A percentile compares a stretch with the other conserved stretches of the same genome.
phyloP scores from a whole-genome alignment of 2,113 vertebrate species.

The Isurus oxyrinchus region DNA sequence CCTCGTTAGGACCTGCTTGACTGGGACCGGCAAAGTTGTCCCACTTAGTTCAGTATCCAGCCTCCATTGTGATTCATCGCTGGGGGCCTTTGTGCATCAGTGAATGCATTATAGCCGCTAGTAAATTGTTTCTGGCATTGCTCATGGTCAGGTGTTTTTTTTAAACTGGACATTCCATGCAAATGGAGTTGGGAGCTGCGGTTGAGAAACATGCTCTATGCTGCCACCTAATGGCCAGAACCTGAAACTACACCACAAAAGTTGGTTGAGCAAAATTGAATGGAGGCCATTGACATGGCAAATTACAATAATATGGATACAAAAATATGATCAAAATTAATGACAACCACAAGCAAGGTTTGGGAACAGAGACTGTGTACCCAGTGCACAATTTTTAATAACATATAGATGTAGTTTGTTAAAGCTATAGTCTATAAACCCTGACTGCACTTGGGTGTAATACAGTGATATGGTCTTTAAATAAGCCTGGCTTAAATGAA shows the following conservation, averaged over 20 bases:
- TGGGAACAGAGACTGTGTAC: background rate
- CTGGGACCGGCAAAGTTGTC: background rate
- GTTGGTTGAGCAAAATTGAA: background rate
- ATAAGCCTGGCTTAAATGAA: background rate
- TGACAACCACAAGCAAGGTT: background rate
- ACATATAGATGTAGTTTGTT: background rate
- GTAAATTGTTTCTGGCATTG: background rate
- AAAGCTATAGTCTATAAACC: background rate
- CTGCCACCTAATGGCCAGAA: background rate
- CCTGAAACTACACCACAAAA: background rate
- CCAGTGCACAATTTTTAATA: background rate
- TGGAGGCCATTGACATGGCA: background rate
- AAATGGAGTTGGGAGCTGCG: background rate
- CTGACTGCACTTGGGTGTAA: background rate
- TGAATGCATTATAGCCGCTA: background rate
- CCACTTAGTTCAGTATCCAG: too few species aligned
- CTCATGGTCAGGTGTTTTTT: background rate
- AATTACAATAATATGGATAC: background rate
- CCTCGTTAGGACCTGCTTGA: background rate
- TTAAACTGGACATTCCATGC: background rate
- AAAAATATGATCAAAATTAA: background rate
- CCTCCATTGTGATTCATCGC: background rate
- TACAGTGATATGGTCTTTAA: background rate
- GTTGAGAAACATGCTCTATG: background rate
- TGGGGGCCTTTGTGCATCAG: background rate